Conservation (phyloP, 2,888 invertebrate species). For the Lamellibrachia columna region DNA sequence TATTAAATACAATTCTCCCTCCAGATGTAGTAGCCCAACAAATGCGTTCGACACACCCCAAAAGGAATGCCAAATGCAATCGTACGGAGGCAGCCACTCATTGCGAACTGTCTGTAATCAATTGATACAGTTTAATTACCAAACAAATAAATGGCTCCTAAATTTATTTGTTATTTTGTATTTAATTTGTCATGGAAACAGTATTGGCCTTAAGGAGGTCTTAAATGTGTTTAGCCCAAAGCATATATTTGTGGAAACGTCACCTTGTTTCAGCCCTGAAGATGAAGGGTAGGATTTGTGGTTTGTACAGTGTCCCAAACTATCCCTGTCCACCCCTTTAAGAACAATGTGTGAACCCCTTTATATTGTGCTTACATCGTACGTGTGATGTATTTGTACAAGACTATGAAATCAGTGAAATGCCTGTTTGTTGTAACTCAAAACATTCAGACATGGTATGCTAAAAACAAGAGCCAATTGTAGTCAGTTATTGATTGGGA, state of each 20-base stretch:
- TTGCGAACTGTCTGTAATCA: too few species aligned
- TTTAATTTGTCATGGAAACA: neutral
- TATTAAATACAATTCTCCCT: neutral
- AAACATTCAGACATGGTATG: neutral
- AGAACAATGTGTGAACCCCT: neutral
- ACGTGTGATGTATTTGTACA: neutral
- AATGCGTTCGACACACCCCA: too few species aligned
- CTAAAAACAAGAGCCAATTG: too few species aligned
- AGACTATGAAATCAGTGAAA: neutral
- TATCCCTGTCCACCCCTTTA: neutral
- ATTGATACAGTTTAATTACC: too few species aligned
- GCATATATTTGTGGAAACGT: neutral
- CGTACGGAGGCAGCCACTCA: too few species aligned
- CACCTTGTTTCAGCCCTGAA: slow-evolving; percentile 18
- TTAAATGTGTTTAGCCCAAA: neutral
- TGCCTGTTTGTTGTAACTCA: neutral
- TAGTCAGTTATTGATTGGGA: neutral
- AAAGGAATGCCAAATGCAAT: too few species aligned
- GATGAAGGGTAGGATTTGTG: neutral
- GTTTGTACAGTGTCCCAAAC: neutral
- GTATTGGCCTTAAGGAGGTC: too few species aligned
- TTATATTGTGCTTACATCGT: neutral
- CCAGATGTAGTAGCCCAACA: neutral
- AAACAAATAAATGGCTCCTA: too few species aligned
- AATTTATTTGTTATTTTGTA: neutral